Evolutionary conservation across 1,140 invertebrate species (phyloP).

Genomic region (Cardiocondyla obscurior): DNA sequence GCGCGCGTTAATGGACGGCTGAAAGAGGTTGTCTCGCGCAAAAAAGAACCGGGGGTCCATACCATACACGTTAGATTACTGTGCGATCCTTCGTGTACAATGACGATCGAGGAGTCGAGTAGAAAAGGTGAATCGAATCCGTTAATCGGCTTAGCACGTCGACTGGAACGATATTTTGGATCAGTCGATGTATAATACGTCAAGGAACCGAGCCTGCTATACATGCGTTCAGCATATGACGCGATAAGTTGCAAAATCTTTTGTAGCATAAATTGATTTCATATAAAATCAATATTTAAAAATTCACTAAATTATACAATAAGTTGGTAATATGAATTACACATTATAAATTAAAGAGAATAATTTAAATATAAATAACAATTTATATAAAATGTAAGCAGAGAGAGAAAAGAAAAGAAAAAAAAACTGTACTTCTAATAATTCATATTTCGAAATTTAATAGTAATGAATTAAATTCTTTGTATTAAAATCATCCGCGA

Average conservation of each 20-base stretch:
- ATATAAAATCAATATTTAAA: neutral
- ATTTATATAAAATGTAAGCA: neutral
- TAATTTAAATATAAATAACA: neutral
- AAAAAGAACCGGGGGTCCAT: slow-evolving; percentile 44
- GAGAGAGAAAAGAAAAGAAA: too few relatives aligned
- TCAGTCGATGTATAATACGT: slow-evolving; percentile 42
- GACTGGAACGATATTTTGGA: slow-evolving; percentile 56
- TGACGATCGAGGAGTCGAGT: slow-evolving; percentile 54
- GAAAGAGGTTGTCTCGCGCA: slow-evolving; percentile 56
- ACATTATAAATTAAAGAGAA: neutral
- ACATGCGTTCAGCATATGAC: neutral
- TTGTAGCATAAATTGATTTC: neutral
- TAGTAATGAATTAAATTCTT: slow-evolving; percentile 34
- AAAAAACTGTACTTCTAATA: too few relatives aligned
- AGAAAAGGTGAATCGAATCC: slow-evolving; percentile 68
- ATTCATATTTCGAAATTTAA: neutral
- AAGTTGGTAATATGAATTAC: neutral
- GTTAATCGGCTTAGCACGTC: slow-evolving; percentile 69
- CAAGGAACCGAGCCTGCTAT: neutral
- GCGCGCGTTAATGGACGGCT: slow-evolving; percentile 66
- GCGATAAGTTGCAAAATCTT: neutral
- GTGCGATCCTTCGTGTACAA: slow-evolving; percentile 61
- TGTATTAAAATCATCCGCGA: too few relatives aligned
- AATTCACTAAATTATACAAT: neutral
- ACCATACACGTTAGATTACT: slow-evolving; percentile 52